Evolutionary conservation across 92 coral and sea anemone genomes (phyloP).

Genomic region (Nematostella vectensis): DNA sequence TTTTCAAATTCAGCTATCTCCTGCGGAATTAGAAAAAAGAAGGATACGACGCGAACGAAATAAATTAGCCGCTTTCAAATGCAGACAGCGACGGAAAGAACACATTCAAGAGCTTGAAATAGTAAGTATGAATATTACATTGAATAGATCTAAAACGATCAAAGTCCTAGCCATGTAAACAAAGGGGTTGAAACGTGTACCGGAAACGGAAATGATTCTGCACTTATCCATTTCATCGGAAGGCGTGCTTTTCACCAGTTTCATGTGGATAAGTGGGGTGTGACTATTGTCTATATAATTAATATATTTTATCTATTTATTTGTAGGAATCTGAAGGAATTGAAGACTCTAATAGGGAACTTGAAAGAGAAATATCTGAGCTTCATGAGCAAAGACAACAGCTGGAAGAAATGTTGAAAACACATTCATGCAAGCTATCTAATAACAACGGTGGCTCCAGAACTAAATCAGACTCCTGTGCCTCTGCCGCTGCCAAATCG

Average conservation of each 20-base stretch:
- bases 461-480: not conserved
- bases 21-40: conserved; percentile 84
- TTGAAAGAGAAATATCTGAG: conserved; percentile 60
- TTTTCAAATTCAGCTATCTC: conserved; percentile 48
- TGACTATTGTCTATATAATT: not conserved
- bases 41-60: conserved; percentile 85
- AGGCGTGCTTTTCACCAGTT: not conserved
- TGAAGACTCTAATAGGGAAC: conserved; percentile 34
- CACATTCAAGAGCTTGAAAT: conserved; percentile 76
- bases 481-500: not conserved
- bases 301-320: not conserved
- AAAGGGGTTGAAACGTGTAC: not conserved
- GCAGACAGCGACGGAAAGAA: conserved; percentile 89
- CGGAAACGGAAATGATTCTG: conserved; percentile 2
- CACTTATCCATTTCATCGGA: not conserved
- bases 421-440: conserved; percentile 38
- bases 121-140: conserved; percentile 26
- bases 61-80: conserved; percentile 91
- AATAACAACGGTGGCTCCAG: not conserved
- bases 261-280: not conserved
- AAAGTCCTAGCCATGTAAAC: not conserved
- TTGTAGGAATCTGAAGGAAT: conserved; percentile 63
- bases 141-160: no score
- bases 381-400: conserved; percentile 63
- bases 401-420: conserved; percentile 56